These are phyloP conservation scores for Ailurus styani DNA, from an alignment of 2,113 vertebrate species.

Conservation along the genomic window DNA sequence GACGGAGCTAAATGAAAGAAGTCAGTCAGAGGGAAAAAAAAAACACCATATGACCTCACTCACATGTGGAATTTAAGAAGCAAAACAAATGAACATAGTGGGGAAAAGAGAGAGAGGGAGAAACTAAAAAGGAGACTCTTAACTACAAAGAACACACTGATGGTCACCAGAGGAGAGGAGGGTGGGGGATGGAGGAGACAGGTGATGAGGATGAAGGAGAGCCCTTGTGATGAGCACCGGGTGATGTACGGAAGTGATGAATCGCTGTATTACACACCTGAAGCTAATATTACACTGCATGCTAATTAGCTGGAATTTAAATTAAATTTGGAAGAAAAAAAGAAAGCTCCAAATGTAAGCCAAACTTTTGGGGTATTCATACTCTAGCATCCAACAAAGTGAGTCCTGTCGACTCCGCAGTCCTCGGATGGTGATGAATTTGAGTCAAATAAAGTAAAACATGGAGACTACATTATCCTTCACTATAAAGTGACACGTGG, in stretches of 20 bases:
- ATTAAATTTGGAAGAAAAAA: not conserved
- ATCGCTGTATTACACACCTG: not conserved
- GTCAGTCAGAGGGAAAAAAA: not conserved
- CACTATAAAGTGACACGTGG: not conserved
- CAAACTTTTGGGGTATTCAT: rapidly evolving
- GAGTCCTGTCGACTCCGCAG: not conserved
- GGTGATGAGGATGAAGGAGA: not conserved
- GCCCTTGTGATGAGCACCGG: not conserved
- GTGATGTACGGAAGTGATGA: rapidly evolving
- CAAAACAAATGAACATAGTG: not conserved
- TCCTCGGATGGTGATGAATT: not conserved
- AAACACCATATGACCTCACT: not conserved
- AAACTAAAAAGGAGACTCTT: not conserved
- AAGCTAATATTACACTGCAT: not conserved
- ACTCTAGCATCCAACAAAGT: not conserved
- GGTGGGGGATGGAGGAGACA: not conserved
- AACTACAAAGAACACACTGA: not conserved
- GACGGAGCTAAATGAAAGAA: not conserved
- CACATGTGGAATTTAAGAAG: not conserved
- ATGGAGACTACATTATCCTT: not conserved
- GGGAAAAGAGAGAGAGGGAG: not conserved
- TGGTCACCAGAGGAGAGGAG: not conserved
- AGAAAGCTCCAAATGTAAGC: not conserved
- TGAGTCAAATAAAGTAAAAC: not conserved
- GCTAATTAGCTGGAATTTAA: not conserved